Evolutionary conservation across 2,888 invertebrate genomes (phyloP).

Genomic region (Agrochola circellaris): DNA sequence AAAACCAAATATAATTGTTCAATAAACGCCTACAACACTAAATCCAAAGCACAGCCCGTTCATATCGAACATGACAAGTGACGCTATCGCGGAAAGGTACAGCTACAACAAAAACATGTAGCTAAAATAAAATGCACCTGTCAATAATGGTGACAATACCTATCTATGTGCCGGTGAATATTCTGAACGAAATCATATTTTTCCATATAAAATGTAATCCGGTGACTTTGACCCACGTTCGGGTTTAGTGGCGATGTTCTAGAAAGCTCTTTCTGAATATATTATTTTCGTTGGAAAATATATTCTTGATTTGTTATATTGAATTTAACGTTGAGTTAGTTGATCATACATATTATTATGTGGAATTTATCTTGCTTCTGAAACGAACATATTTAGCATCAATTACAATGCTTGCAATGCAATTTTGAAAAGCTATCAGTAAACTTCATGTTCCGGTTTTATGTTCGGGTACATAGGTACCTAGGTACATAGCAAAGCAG

Average conservation of each 20-base stretch:
- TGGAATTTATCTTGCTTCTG: background rate
- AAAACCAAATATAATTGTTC: conserved; percentile 14
- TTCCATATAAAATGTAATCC: conserved; percentile 36
- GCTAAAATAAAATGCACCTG: conserved; percentile 49
- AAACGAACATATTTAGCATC: background rate
- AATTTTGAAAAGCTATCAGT: background rate
- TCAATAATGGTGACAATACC: conserved; percentile 47
- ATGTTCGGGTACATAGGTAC: background rate
- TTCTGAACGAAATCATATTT: conserved; percentile 36
- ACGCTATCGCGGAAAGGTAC: conserved; percentile 47
- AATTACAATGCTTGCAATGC: background rate
- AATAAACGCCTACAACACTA: conserved; percentile 28
- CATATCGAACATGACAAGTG: conserved; percentile 24
- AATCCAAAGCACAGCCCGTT: background rate
- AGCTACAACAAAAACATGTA: conserved; percentile 23
- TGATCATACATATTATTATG: background rate
- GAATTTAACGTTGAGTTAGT: background rate
- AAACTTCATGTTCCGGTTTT: background rate
- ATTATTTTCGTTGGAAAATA: background rate
- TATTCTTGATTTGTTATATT: background rate
- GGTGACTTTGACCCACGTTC: conserved; percentile 23
- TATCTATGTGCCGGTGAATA: conserved; percentile 36
- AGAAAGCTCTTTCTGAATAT: conserved; percentile 26
- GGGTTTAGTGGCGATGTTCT: conserved; percentile 4
- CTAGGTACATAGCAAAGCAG: background rate